Percentiles rank a stretch among this genome's conserved stretches.
These are phyloP conservation scores for Busseola fusca DNA, from an alignment of 2,888 invertebrate species.

Conservation along the genomic window DNA sequence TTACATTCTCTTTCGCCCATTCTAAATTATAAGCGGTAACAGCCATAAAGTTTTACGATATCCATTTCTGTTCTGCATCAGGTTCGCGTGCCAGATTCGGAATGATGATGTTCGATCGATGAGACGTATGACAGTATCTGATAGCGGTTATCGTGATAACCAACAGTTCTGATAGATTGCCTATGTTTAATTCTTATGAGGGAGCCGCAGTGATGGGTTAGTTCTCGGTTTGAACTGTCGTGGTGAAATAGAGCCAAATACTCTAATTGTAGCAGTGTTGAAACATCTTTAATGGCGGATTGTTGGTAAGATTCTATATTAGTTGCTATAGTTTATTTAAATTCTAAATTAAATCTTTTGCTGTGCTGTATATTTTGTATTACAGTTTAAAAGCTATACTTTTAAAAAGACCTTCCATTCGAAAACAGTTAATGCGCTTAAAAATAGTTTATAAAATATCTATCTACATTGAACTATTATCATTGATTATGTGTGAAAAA, in stretches of 20 bases:
- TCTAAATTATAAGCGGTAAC: slow-evolving; percentile 37
- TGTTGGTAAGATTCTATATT: slow-evolving; percentile 21
- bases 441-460: background rate
- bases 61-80: slow-evolving; percentile 62
- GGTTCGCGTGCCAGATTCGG: slow-evolving; percentile 69
- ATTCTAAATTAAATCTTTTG: background rate
- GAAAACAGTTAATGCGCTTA: background rate
- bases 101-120: slow-evolving; percentile 66
- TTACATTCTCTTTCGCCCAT: slow-evolving; percentile 9
- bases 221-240: slow-evolving; percentile 31
- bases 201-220: slow-evolving; percentile 41
- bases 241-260: background rate
- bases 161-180: slow-evolving; percentile 62
- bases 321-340: background rate
- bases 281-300: slow-evolving; percentile 1
- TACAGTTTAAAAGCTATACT: background rate
- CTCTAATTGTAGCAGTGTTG: background rate
- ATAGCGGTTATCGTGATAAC: slow-evolving; percentile 71
- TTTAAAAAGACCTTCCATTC: background rate
- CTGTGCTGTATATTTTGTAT: background rate
- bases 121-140: slow-evolving; percentile 55
- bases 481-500: no score
- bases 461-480: background rate
- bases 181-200: slow-evolving; percentile 42
- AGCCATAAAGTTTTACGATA: slow-evolving; percentile 68